Base-by-base conservation (phyloP, 2,797 vertebrate species). In the Anomalospiza imberbis region DNA sequence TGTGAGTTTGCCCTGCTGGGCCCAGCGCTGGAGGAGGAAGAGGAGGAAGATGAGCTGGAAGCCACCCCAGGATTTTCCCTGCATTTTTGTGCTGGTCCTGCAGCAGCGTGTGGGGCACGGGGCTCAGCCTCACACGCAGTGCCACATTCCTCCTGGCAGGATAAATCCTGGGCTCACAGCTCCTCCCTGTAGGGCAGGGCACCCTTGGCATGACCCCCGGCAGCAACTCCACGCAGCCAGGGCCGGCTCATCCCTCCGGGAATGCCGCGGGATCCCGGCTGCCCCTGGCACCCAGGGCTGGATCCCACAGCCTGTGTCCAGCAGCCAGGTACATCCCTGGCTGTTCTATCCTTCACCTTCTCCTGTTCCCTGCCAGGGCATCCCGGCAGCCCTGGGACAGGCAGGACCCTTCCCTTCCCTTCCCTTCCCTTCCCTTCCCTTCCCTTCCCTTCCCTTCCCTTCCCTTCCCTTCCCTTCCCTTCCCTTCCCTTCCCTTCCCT, bases 261-360 rank as follows among this genome's bases (percentile, higher is more conserved):
- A 70, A 7, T 4, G 25, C 40, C 13, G 29, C 0, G 1, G 47
- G 47, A 14, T 36, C 17, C 38, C 40, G 40, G 47, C 31, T 10
- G 21, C 17, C 17, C 22, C 34, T 2, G 3, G 45, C 32, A 29
- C 36, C 28, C 54, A 21, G 51, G 22, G 3, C 47, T 17, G 61
- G 3, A 50, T 6, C 17, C 34, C 7, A 3, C 47, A 62, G 13
- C 32, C 50, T 0, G 1, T 32, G 36, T 3, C 62, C 45, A 3
- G 54, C 71, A 72, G 20, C 17, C 4, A 0, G 21, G 17, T 0
- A 0, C 44, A 45, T 28, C 44, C 65, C 51, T 1, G 10, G 4
- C 40, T 24, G 40, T 26, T 38, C 53, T 67, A 15, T 7, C 21
- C 18, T 19, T 31, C 42, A 28, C 14, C 62, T 32, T 42, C 51